phyloP scores from a whole-genome alignment of 1,140 invertebrate species.

The Chelonus insularis region DNA sequence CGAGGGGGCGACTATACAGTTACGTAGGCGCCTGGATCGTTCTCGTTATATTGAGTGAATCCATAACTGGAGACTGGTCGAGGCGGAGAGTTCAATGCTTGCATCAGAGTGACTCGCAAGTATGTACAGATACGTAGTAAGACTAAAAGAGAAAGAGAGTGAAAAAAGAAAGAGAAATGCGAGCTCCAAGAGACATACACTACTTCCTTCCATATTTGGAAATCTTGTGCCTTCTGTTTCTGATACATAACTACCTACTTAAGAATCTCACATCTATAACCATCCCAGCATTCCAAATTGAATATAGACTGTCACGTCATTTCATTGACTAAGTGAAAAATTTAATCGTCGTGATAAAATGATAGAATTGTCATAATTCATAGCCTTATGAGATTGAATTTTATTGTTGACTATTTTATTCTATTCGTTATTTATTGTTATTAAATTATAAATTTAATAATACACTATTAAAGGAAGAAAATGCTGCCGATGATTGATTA shows the following conservation, averaged over 20 bases:
- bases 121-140: background rate
- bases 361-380: too few species aligned
- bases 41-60: constrained; percentile 36
- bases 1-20: constrained; percentile 30
- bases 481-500: background rate
- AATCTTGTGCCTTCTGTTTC: constrained; percentile 10
- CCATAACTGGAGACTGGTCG: constrained; percentile 37
- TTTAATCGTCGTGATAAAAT: too few species aligned
- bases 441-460: background rate
- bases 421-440: background rate
- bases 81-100: constrained; percentile 45
- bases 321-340: too few species aligned
- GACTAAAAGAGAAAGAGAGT: background rate
- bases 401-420: too few species aligned
- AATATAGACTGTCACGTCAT: too few species aligned
- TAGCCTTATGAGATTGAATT: too few species aligned
- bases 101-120: constrained; percentile 33
- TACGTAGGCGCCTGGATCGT: constrained; percentile 39
- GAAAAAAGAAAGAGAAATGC: background rate
- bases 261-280: background rate
- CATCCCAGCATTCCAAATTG: background rate
- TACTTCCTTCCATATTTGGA: constrained; percentile 26
- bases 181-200: constrained; percentile 4
- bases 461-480: background rate
- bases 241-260: background rate